A percentile compares a stretch with the other conserved stretches of the same genome.
Conservation (phyloP, 2,113 vertebrate species). For the Eonycteris spelaea region DNA sequence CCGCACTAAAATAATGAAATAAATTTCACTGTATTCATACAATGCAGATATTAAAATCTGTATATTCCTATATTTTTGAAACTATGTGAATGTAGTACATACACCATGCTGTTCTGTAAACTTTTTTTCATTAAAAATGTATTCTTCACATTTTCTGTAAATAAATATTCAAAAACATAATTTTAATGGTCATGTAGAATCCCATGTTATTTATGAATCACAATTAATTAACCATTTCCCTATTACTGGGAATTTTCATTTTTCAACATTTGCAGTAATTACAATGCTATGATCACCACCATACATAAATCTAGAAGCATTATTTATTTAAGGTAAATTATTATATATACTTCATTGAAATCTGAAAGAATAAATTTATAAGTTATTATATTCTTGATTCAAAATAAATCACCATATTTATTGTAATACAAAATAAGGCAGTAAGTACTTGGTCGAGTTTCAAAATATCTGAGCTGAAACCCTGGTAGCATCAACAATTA, state of each 20-base stretch:
- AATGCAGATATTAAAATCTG: neutral
- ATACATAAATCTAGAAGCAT: neutral
- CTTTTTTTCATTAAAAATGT: neutral
- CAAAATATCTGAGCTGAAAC: neutral
- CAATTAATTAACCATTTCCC: neutral
- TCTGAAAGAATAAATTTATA: neutral
- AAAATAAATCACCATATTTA: neutral
- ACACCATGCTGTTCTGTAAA: neutral
- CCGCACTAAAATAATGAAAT: neutral
- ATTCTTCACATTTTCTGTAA: neutral
- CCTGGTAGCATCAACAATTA: neutral
- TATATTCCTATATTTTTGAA: neutral
- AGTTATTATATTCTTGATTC: conserved; percentile 8
- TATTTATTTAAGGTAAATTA: neutral
- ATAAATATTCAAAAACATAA: neutral
- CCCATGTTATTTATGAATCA: neutral
- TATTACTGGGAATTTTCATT: neutral
- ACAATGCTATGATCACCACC: neutral
- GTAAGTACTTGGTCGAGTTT: neutral
- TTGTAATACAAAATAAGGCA: neutral
- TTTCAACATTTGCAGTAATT: neutral
- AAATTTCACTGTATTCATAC: neutral
- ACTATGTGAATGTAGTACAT: neutral
- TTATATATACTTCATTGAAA: neutral
- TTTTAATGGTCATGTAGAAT: neutral